These are phyloP conservation scores for Ostrea denselamellosa DNA, from an alignment of 1,140 invertebrate species.

Conservation along the genomic window DNA sequence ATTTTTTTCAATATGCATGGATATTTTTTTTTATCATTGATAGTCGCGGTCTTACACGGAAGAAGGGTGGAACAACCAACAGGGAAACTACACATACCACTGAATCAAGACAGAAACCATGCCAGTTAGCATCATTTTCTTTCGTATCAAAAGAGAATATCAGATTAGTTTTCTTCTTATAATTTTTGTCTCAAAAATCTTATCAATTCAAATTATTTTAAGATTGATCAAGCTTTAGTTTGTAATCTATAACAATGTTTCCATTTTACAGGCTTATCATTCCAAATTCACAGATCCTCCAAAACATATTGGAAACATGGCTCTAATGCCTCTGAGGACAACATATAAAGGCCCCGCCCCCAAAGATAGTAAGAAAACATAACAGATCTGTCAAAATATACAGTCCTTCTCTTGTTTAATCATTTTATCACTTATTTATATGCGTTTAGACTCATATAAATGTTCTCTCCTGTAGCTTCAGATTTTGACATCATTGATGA, in stretches of 20 bases:
- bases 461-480: constrained; percentile 75
- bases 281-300: constrained; percentile 89
- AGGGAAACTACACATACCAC: neutral
- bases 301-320: constrained; percentile 94
- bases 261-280: constrained; percentile 90
- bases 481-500: constrained; percentile 98
- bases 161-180: neutral
- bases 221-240: too few relatives aligned
- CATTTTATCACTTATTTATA: too few relatives aligned
- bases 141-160: neutral
- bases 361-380: constrained; percentile 75
- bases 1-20: neutral
- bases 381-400: neutral
- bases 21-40: constrained; percentile 10
- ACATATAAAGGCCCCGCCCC: constrained; percentile 93
- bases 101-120: neutral
- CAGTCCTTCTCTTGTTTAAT: neutral
- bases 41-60: constrained; percentile 11
- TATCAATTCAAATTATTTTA: too few relatives aligned
- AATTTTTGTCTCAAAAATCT: neutral
- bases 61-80: constrained; percentile 31
- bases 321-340: constrained; percentile 91
- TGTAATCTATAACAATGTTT: constrained; percentile 35
- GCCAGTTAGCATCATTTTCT: neutral
- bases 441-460: too few relatives aligned